Base-by-base conservation (phyloP, 2,888 invertebrate species). In the Polydrusus cervinus region DNA sequence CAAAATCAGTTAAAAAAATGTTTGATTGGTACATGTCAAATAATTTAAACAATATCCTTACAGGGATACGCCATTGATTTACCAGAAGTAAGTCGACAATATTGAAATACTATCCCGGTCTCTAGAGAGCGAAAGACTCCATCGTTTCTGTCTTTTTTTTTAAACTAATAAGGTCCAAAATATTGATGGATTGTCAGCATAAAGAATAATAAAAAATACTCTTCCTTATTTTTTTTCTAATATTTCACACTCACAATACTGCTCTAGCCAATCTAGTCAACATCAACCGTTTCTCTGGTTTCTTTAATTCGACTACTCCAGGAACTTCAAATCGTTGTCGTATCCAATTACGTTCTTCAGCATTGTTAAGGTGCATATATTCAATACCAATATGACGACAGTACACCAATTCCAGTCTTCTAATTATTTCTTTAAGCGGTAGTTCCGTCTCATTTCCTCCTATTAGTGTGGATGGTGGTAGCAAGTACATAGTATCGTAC, bases 331-430 rank as follows among this genome's bases (percentile, higher is more conserved):
- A 95, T 78, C 94, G 93, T 86, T 97, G 94, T 78, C 98, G 90
- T 84, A 99, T 98, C 99, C 99, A 99, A 87, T 98, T 97, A 87
- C 97, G 97, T 87, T 99, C 98, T 84, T 99, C 98, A 87, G 97
- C 88, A 34, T 97, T 97, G 88, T 98, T 98, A 85, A 99, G 97
- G 88, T 98, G 99, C 99, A 99, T 99, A 86, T 97, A 99, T 88
- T 99, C 99, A 3, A 97, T 95, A 43, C 99, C 99, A 83, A 99
- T 98, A 87, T 97, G 96, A 81, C 95, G 93, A 87, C 99, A 99
- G 87, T 99, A 99, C 0, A 97, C 94, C 81, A 94, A 90, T 89
- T 99, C 98, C 68, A 99, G 88, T 64, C 98, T 92, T 78, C 91
- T 92, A 75, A 99, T 89, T 85, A 99, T 99, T 87, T 99, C 98